These are phyloP conservation scores for Cheilosia vernalis DNA, from an alignment of 2,888 invertebrate species.

Conservation along the genomic window DNA sequence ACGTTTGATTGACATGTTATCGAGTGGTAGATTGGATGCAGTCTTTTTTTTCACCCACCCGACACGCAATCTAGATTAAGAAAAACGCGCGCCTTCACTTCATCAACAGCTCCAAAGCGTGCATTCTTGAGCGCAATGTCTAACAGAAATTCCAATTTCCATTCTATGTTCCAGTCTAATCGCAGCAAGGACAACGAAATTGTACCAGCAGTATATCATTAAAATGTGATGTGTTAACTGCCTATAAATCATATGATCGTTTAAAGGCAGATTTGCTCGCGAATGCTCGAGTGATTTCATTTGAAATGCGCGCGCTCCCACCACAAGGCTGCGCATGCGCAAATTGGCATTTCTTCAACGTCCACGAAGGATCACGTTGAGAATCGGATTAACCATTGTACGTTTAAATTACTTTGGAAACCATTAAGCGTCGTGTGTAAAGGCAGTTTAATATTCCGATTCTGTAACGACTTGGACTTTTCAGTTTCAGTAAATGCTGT, in stretches of 20 bases:
- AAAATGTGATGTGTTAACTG: conserved; percentile 76
- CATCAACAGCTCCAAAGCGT: conserved; percentile 15
- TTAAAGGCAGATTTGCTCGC: conserved; percentile 29
- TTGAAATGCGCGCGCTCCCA: conserved; percentile 58
- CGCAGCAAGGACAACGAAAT: conserved; percentile 15
- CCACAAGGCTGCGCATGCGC: conserved; percentile 5
- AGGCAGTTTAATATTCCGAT: conserved; percentile 35
- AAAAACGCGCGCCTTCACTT: conserved; percentile 22
- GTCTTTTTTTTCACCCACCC: not conserved
- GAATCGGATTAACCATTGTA: conserved; percentile 55
- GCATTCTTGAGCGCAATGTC: conserved; percentile 3
- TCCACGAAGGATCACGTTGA: conserved; percentile 8
- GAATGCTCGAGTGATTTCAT: conserved; percentile 47
- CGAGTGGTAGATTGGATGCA: conserved; percentile 44
- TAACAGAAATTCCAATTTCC: conserved; percentile 1
- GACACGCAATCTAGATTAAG: conserved; percentile 61
- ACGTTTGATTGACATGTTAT: conserved; percentile 73
- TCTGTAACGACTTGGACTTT: conserved; percentile 23
- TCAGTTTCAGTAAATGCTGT: not conserved
- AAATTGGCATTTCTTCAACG: conserved; percentile 12
- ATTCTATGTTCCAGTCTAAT: conserved; percentile 8
- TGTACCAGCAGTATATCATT: conserved; percentile 61
- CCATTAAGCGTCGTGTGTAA: conserved; percentile 46
- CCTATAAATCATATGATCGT: conserved; percentile 75
- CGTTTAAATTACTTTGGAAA: conserved; percentile 58